These are phyloP conservation scores for Sebastes taczanowskii DNA, from an alignment of 2,797 vertebrate genomes.

Conservation along the genomic window DNA sequence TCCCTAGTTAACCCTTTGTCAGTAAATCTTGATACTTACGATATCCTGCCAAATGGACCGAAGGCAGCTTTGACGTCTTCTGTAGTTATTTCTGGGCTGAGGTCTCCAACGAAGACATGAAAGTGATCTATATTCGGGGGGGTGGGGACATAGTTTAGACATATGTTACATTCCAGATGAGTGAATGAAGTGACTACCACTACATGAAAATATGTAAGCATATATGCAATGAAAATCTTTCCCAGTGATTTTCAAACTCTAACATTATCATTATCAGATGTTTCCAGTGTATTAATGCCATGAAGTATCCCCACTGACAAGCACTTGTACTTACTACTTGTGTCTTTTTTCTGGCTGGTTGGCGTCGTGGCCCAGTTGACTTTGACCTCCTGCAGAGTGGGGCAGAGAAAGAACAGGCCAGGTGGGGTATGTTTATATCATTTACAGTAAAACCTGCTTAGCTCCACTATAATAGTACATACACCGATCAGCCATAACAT, in stretches of 20 bases:
- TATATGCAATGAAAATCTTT: background rate
- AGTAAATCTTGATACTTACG: conserved; percentile 85
- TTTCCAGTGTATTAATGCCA: background rate
- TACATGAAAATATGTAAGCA: background rate
- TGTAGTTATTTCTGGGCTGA: conserved; percentile 98
- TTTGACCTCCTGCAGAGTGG: conserved; percentile 92
- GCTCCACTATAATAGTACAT: background rate
- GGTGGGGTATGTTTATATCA: conserved; percentile 70
- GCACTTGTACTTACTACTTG: conserved; percentile 92
- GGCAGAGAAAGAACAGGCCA: conserved; percentile 57
- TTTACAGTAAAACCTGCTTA: conserved; percentile 13
- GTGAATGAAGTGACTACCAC: background rate
- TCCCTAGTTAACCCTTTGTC: no score
- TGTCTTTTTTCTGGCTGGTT: conserved; percentile 99
- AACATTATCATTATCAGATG: background rate
- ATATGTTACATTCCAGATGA: background rate
- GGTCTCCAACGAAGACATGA: conserved; percentile 98
- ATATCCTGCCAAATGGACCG: conserved; percentile 97
- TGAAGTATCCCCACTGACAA: background rate
- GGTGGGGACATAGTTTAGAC: background rate
- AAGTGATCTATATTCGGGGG: conserved; percentile 88
- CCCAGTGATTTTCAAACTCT: background rate
- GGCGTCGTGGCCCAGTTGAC: conserved; percentile 99
- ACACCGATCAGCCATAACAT: no score
- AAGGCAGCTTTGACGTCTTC: conserved; percentile 98